Evolutionary conservation across 2,113 vertebrate genomes (phyloP).

Genomic region (Odocoileus hemionus): DNA sequence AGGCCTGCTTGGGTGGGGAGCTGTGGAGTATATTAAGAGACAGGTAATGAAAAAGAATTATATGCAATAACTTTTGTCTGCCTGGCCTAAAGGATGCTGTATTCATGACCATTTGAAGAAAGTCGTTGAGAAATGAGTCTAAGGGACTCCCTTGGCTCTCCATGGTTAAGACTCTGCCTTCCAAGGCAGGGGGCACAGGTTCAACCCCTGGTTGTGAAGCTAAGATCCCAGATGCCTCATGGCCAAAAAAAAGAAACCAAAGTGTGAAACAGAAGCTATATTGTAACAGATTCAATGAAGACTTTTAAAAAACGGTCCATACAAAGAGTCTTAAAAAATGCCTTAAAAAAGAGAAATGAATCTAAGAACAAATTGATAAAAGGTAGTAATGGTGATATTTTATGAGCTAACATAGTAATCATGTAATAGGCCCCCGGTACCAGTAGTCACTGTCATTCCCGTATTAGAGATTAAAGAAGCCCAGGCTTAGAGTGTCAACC

Average conservation of each 20-base stretch:
- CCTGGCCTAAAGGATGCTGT: background rate
- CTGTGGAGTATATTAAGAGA: constrained; percentile 94
- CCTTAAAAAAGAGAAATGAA: background rate
- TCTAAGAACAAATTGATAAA: background rate
- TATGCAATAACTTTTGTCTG: background rate
- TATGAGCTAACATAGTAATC: background rate
- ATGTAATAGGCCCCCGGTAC: background rate
- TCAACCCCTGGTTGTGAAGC: background rate
- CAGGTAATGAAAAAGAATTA: constrained; percentile 84
- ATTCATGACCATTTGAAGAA: background rate
- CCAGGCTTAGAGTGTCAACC: background rate
- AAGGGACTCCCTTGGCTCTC: background rate
- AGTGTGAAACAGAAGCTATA: background rate
- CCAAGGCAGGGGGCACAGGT: background rate
- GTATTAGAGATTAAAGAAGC: background rate
- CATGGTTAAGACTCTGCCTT: background rate
- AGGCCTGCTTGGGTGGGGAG: constrained; percentile 93
- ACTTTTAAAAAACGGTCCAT: fast-evolving
- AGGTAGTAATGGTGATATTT: background rate
- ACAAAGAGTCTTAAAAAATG: background rate
- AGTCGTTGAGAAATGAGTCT: background rate
- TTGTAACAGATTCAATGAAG: background rate
- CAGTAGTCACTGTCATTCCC: background rate
- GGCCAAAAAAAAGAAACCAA: background rate
- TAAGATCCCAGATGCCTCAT: background rate